Conservation (phyloP, 1,140 invertebrate genomes). For the Tetramorium simillimum region DNA sequence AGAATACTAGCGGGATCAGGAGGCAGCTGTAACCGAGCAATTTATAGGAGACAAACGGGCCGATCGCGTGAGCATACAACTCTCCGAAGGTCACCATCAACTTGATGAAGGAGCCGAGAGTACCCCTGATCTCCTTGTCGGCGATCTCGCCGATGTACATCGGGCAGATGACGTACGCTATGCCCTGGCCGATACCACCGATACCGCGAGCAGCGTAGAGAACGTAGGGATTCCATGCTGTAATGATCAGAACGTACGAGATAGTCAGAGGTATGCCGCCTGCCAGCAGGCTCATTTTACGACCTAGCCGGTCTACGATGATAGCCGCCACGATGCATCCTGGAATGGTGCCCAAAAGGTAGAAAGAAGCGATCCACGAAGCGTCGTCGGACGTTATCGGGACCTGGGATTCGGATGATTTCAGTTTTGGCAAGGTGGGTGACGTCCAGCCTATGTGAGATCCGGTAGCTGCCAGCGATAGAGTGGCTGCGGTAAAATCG, state of each 20-base stretch:
- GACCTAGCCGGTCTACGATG: constrained; percentile 87
- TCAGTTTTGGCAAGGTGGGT: constrained; percentile 83
- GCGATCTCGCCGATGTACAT: constrained; percentile 91
- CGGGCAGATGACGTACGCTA: constrained; percentile 86
- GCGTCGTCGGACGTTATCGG: constrained; percentile 82
- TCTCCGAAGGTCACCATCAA: constrained; percentile 89
- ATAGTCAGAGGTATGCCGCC: constrained; percentile 84
- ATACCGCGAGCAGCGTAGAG: constrained; percentile 86
- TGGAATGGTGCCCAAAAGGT: constrained; percentile 84
- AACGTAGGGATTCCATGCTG: constrained; percentile 75
- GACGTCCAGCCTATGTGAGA: constrained; percentile 86
- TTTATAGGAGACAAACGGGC: constrained; percentile 86
- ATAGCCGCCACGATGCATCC: constrained; percentile 85
- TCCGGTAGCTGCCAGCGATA: constrained; percentile 80
- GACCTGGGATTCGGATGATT: constrained; percentile 78
- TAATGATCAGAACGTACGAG: constrained; percentile 85
- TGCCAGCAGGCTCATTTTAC: constrained; percentile 83
- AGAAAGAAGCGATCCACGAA: constrained; percentile 86
- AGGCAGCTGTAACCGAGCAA: constrained; percentile 84
- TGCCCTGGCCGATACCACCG: constrained; percentile 84
- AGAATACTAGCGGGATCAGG: constrained; percentile 86
- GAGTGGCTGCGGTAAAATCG: constrained; percentile 75
- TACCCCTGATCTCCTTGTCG: constrained; percentile 88
- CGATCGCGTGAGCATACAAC: constrained; percentile 85
- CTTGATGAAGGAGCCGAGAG: constrained; percentile 89